Evolutionary conservation across 23 tunicate genomes (phyloP), one percentile per base, ranked within the genome.

Genomic region (Aplidium turbinatum): DNA sequence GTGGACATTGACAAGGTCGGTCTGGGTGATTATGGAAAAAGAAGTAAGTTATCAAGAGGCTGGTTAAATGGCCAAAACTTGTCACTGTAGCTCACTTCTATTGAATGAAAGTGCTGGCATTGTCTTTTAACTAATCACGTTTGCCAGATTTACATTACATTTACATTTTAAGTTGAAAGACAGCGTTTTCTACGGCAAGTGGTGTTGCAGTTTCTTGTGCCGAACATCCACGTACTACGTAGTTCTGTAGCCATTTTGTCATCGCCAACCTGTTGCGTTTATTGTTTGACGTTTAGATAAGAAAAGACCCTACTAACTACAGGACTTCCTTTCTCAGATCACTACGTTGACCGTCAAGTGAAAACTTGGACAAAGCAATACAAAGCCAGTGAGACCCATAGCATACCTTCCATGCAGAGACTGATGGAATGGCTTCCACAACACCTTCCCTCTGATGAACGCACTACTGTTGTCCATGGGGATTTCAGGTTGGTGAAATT

Each of bases 331-430:
- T 60, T 61, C 42, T 19, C 16, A 87, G 94, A 88, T 19, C 81
- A 86, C 57, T 93, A 83, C 85, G 79, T 93, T 9, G 82, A 34
- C 26, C 58, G 96, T 46, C 96, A 89, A 78, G 96, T 89, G 5
- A 72, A 57, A 53, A 95, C 95, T 2, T 95, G 99, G 99, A 63
- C 68, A 22, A 63, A 86, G 29, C 99, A 95, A 76, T 95, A 89
- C 82, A 52, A 39, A 33, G 58, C 84, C 13, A 71, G 92, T 58
- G 92, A 95, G 70, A 95, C 99, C n/a, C 82, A 78, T 27, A 47
- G 29, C 18, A 95, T 95, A 38, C 78, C 85, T 5, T 45, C 84
- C n/a, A 95, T 95, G 96, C 75, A 95, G 23, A 39, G 73, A 38
- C 40, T 95, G 3, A 89, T 89, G 62, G 82, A 77, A 18, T 95